Conservation (phyloP, 92 coral and sea anemone genomes). For the Bergia sp. region DNA sequence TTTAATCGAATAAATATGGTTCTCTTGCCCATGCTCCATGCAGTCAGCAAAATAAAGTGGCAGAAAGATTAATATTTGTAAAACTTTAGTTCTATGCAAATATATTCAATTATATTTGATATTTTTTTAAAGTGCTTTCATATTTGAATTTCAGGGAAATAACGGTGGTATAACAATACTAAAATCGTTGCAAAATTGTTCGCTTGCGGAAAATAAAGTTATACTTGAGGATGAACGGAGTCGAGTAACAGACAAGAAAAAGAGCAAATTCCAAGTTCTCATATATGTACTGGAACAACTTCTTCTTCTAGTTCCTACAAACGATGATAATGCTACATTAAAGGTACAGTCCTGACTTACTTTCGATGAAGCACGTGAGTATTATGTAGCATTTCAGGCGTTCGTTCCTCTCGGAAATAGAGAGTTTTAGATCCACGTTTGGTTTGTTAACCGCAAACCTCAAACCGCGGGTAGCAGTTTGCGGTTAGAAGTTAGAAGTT, state of each 20-base stretch:
- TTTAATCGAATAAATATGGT: conserved; percentile 8
- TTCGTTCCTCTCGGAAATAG: conserved; percentile 42
- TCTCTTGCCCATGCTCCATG: conserved; percentile 28
- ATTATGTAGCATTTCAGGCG: conserved; percentile 41
- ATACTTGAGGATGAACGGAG: conserved; percentile 26
- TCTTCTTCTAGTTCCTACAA: conserved; percentile 30
- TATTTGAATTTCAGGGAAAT: conserved; percentile 26
- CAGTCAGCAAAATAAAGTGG: conserved; percentile 21
- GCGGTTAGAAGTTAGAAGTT: too few relatives aligned
- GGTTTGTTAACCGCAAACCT: too few relatives aligned
- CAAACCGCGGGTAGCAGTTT: too few relatives aligned
- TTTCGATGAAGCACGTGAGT: conserved; percentile 45
- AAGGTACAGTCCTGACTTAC: conserved; percentile 32
- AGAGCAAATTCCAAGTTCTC: conserved; percentile 47
- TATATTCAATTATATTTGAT: conserved; percentile 16
- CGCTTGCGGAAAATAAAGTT: conserved; percentile 38
- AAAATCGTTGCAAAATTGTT: conserved; percentile 43
- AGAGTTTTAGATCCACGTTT: too few relatives aligned
- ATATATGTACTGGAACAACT: conserved; percentile 42
- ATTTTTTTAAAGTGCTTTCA: conserved; percentile 24
- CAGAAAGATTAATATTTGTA: conserved; percentile 31
- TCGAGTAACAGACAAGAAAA: conserved; percentile 44
- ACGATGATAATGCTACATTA: conserved; percentile 49
- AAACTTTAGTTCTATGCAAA: conserved; percentile 7
- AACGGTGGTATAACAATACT: conserved; percentile 37